Conservation (phyloP, 2,113 vertebrate genomes). For the Acrocephalus arundinaceus region DNA sequence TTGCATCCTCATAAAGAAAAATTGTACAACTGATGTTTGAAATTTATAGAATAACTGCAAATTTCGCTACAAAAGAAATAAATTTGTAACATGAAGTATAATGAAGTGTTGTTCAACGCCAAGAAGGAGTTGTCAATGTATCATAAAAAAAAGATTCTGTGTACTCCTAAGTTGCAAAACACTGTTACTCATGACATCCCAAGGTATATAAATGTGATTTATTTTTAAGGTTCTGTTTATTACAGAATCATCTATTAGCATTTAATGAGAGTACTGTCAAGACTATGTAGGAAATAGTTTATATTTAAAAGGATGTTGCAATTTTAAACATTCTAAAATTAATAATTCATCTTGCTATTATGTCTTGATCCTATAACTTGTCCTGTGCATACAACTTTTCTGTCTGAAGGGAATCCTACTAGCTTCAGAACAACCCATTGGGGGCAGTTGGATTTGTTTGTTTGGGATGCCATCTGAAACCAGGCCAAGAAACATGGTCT, state of each 20-base stretch:
- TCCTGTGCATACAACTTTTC: not conserved
- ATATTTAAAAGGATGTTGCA: constrained; percentile 14
- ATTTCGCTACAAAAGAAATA: not conserved
- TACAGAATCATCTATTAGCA: constrained; percentile 22
- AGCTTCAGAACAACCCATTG: not conserved
- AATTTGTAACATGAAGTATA: not conserved
- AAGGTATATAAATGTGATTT: constrained; percentile 12
- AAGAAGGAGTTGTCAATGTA: not conserved
- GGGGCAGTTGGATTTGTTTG: not conserved
- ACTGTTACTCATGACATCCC: constrained; percentile 5
- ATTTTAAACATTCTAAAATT: constrained; percentile 29
- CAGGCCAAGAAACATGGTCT: not conserved
- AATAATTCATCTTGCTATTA: constrained; percentile 1
- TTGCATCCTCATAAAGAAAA: not conserved
- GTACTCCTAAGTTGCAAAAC: not conserved
- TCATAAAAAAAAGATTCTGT: not conserved
- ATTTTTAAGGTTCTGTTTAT: constrained; percentile 47
- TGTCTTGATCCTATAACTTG: not conserved
- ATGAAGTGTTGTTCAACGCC: not conserved
- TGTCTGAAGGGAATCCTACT: not conserved
- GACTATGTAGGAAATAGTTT: not conserved
- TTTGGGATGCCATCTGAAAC: not conserved
- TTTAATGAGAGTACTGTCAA: constrained; percentile 7
- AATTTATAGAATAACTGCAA: not conserved
- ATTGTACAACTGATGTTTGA: not conserved